Percentiles rank a stretch among this genome's conserved stretches.
Conservation (phyloP, 2,797 vertebrate species). For the Notolepis coatsorum region DNA sequence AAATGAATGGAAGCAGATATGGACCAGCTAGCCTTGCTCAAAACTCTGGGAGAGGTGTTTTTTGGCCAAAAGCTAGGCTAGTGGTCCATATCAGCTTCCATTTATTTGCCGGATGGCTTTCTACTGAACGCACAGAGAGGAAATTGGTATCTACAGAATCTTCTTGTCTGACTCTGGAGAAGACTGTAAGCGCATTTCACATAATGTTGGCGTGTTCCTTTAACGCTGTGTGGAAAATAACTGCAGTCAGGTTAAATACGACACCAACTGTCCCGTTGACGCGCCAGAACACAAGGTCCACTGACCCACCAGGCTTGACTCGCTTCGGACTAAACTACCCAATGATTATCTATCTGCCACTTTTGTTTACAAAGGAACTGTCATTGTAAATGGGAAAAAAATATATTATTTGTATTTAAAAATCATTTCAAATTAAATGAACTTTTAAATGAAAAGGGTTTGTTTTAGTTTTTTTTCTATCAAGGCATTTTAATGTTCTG, state of each 20-base stretch:
- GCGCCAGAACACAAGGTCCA: constrained; percentile 32
- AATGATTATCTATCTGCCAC: constrained; percentile 82
- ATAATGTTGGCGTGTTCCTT: too few relatives aligned
- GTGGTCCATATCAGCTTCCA: too few relatives aligned
- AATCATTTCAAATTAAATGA: constrained; percentile 95
- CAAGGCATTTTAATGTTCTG: not conserved
- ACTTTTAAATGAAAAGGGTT: constrained; percentile 77
- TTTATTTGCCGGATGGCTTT: too few relatives aligned
- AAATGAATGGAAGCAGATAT: too few relatives aligned
- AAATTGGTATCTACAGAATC: too few relatives aligned
- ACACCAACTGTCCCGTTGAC: constrained; percentile 55
- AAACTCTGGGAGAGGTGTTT: too few relatives aligned
- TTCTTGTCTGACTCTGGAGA: too few relatives aligned
- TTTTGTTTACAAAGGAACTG: constrained; percentile 92
- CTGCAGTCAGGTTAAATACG: constrained; percentile 69
- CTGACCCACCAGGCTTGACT: constrained; percentile 33
- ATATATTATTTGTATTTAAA: constrained; percentile 95
- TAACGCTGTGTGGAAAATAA: constrained; percentile 63
- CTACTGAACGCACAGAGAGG: too few relatives aligned
- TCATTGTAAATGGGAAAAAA: constrained; percentile 90
- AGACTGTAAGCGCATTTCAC: too few relatives aligned
- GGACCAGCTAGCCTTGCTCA: too few relatives aligned
- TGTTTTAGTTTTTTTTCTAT: not conserved
- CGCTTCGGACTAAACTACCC: constrained; percentile 67
- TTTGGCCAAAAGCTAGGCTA: too few relatives aligned